These are phyloP conservation scores for Anolis sagrei DNA, from an alignment of 2,113 vertebrate genomes.

Conservation along the genomic window DNA sequence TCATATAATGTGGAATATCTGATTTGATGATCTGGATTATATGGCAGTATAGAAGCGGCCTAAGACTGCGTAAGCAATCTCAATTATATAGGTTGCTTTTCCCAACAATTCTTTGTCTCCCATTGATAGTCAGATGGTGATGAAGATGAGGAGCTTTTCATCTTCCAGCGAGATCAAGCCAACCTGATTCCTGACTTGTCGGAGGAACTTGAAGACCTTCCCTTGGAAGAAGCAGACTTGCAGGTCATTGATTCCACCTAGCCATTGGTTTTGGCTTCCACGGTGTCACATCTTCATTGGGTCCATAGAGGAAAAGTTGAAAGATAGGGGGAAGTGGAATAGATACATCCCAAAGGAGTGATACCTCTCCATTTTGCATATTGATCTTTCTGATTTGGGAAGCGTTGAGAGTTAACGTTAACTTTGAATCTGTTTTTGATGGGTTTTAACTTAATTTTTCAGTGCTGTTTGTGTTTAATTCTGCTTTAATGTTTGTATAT, in stretches of 20 bases:
- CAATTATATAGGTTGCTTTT: too few relatives aligned
- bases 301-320: neutral
- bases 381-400: neutral
- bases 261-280: neutral
- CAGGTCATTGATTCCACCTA: constrained; percentile 62
- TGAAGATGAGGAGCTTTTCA: constrained; percentile 71
- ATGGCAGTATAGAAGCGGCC: too few relatives aligned
- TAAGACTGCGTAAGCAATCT: too few relatives aligned
- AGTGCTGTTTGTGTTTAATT: too few relatives aligned
- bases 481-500: too few relatives aligned
- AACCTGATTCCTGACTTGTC: constrained; percentile 73
- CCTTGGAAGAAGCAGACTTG: constrained; percentile 55
- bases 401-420: neutral
- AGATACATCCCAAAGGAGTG: neutral
- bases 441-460: too few relatives aligned
- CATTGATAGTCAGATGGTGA: constrained; percentile 77
- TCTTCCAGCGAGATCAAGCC: constrained; percentile 78
- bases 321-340: neutral
- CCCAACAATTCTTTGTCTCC: neutral
- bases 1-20: too few relatives aligned
- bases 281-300: neutral
- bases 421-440: too few relatives aligned
- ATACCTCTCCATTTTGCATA: neutral
- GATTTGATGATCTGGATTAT: too few relatives aligned
- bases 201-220: constrained; percentile 63